A percentile compares a stretch with the other conserved stretches of the same genome.
phyloP scores from a whole-genome alignment of 2,797 vertebrate species.

The Acanthopagrus latus region DNA sequence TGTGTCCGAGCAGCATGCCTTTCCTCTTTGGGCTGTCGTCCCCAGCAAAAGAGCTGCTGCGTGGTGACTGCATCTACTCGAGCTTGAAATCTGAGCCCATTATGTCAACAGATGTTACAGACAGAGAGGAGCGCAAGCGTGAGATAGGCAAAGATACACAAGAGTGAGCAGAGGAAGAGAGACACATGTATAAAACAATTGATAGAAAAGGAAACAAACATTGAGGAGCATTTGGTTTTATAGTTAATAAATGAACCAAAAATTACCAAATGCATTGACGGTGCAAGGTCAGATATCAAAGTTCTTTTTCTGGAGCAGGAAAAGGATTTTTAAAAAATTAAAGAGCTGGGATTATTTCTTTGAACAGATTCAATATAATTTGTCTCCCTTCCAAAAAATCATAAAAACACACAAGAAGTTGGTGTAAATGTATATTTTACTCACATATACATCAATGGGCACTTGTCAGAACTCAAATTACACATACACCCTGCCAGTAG shows the following conservation, averaged over 20 bases:
- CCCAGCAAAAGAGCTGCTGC: conserved; percentile 43
- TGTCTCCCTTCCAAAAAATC: conserved; percentile 20
- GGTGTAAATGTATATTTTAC: conserved; percentile 43
- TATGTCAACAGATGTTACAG: conserved; percentile 84
- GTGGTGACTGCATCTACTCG: conserved; percentile 75
- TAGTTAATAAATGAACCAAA: background rate
- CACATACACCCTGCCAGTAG: conserved; percentile 25
- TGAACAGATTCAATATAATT: background rate
- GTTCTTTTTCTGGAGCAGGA: background rate
- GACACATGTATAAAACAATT: conserved; percentile 30
- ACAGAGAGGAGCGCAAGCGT: conserved; percentile 66
- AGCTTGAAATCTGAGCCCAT: conserved; percentile 84
- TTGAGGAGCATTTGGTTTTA: conserved; percentile 24
- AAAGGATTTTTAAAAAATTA: background rate
- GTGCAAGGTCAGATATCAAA: background rate
- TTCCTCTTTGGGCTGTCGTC: conserved; percentile 63
- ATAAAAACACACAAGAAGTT: conserved; percentile 42
- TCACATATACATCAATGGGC: conserved; percentile 44
- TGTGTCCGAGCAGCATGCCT: conserved; percentile 67
- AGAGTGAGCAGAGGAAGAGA: conserved; percentile 22
- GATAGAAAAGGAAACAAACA: conserved; percentile 12
- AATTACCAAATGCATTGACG: background rate
- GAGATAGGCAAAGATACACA: conserved; percentile 39
- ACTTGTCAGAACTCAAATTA: conserved; percentile 47
- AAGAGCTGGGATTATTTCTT: background rate